phyloP scores from a whole-genome alignment of 2,888 invertebrate species.

The Apodemia zela region DNA sequence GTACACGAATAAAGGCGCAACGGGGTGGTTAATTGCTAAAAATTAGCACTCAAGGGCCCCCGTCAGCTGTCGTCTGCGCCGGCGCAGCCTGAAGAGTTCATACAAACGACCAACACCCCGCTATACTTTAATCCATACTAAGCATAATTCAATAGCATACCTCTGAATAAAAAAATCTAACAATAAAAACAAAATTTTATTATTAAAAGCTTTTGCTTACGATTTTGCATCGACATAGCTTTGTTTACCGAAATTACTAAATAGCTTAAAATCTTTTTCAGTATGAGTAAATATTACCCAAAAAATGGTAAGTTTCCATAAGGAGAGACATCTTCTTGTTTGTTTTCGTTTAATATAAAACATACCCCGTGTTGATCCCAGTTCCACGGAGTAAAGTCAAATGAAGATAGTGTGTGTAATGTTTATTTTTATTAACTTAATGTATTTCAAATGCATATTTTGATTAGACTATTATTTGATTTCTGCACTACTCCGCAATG shows the following conservation, averaged over 20 bases:
- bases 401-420: too few relatives aligned
- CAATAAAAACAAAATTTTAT: not conserved
- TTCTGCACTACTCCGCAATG: too few relatives aligned
- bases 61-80: conserved; percentile 69
- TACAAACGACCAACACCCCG: conserved; percentile 47
- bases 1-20: conserved; percentile 38
- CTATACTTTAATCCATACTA: conserved; percentile 31
- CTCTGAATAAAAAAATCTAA: not conserved
- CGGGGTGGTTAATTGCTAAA: conserved; percentile 48
- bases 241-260: not conserved
- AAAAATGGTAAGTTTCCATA: too few relatives aligned
- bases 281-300: not conserved
- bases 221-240: not conserved
- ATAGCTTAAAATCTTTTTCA: too few relatives aligned
- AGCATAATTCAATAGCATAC: conserved; percentile 3
- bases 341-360: too few relatives aligned
- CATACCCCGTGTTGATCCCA: too few relatives aligned
- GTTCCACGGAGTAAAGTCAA: too few relatives aligned
- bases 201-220: not conserved
- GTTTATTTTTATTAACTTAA: too few relatives aligned
- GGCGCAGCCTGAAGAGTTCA: conserved; percentile 53
- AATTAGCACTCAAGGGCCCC: conserved; percentile 37
- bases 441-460: too few relatives aligned
- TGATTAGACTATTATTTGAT: too few relatives aligned
- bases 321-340: too few relatives aligned